Evolutionary conservation across 2,113 vertebrate species (phyloP).

Genomic region (Plectropomus leopardus): DNA sequence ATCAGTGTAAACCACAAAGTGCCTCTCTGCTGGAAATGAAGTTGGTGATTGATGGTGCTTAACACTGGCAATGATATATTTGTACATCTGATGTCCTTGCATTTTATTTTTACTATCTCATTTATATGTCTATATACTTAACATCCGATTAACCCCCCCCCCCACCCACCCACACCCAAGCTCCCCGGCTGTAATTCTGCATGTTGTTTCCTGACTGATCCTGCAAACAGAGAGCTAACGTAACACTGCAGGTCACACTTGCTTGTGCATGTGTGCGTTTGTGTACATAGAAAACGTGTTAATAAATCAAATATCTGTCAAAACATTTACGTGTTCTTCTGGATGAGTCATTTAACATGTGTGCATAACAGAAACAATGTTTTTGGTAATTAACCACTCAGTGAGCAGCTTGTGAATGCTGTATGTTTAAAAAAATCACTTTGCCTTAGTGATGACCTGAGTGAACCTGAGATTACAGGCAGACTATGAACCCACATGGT

Average conservation of each 20-base stretch:
- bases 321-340: conserved; percentile 49
- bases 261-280: neutral
- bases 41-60: conserved; percentile 31
- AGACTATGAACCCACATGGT: neutral
- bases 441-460: neutral
- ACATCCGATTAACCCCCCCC: no score
- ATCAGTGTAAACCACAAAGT: no score
- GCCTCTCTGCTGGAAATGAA: no score
- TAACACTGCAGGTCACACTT: neutral
- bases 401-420: neutral
- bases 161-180: no score
- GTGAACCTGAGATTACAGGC: neutral
- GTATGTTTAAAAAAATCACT: neutral
- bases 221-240: conserved; percentile 44
- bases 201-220: conserved; percentile 7
- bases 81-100: conserved; percentile 19
- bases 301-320: conserved; percentile 56
- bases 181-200: no score
- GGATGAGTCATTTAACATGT: conserved; percentile 34
- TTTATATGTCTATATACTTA: neutral
- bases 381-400: conserved; percentile 1
- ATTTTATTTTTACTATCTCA: conserved; percentile 25
- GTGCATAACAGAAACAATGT: conserved; percentile 36
- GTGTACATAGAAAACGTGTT: conserved; percentile 42
- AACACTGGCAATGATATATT: neutral